A percentile compares a stretch with the other conserved stretches of the same genome.
phyloP scores from a whole-genome alignment of 2,113 vertebrate genomes.

The Hippocampus comes region DNA sequence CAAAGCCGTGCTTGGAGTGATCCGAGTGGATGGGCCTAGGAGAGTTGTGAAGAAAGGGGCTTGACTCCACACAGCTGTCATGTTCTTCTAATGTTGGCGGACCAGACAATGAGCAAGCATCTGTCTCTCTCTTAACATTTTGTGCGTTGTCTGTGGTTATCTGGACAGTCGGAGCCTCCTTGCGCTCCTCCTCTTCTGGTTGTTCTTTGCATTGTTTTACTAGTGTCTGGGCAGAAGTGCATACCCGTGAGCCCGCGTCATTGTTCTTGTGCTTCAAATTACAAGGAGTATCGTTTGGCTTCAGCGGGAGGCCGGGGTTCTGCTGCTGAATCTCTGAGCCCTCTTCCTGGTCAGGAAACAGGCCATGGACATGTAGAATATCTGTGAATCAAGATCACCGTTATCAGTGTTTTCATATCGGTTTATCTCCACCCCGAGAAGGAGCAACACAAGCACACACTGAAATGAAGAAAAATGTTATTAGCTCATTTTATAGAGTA shows the following conservation, averaged over 20 bases:
- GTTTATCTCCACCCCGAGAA: no score
- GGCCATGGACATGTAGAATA: background rate
- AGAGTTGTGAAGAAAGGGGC: background rate
- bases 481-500: no score
- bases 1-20: conserved; percentile 2
- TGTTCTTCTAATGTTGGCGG: conserved; percentile 11
- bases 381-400: conserved; percentile 21
- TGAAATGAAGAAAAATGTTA: no score
- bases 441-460: no score
- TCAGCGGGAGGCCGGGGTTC: no score
- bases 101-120: conserved; percentile 22
- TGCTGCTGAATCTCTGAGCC: background rate
- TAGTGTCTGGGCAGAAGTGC: background rate
- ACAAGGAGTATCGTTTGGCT: background rate
- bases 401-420: no score
- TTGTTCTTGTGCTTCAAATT: conserved; percentile 22
- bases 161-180: conserved; percentile 5
- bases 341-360: conserved; percentile 8
- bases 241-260: conserved; percentile 6
- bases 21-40: conserved; percentile 12
- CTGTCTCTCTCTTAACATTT: conserved; percentile 42
- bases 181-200: conserved; percentile 3
- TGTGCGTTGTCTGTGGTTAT: background rate
- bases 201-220: conserved; percentile 18
- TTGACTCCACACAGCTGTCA: background rate